Conservation (phyloP, 2,113 vertebrate genomes). For the Chiloscyllium plagiosum region DNA sequence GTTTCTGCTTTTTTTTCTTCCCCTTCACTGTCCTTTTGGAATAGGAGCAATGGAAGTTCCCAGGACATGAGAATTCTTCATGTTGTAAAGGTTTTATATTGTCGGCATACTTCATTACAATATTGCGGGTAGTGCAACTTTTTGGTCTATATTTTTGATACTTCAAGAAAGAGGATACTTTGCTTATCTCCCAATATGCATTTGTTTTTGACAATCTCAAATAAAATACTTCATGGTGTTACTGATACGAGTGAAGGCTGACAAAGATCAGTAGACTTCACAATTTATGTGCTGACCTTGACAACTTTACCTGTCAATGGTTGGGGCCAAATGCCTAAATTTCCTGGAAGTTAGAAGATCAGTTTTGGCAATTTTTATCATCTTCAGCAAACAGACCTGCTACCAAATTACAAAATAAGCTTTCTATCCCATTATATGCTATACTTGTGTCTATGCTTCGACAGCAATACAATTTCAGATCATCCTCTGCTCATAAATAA, state of each 20-base stretch:
- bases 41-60: neutral
- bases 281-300: neutral
- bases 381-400: neutral
- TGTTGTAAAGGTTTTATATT: neutral
- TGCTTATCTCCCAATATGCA: neutral
- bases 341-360: neutral
- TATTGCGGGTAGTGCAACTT: neutral
- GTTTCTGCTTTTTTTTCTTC: neutral
- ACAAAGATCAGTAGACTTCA: neutral
- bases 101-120: neutral
- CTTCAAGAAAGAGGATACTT: neutral
- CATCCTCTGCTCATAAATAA: neutral
- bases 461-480: neutral
- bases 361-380: neutral
- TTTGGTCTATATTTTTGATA: neutral
- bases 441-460: neutral
- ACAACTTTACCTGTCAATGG: neutral
- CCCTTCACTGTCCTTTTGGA: neutral
- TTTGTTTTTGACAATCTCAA: neutral
- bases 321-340: neutral
- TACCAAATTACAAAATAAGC: neutral
- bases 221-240: neutral
- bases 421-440: neutral
- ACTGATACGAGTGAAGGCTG: neutral
- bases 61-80: neutral